Evolutionary conservation across 1,140 invertebrate genomes (phyloP).

Genomic region (Oncopeltus fasciatus): DNA sequence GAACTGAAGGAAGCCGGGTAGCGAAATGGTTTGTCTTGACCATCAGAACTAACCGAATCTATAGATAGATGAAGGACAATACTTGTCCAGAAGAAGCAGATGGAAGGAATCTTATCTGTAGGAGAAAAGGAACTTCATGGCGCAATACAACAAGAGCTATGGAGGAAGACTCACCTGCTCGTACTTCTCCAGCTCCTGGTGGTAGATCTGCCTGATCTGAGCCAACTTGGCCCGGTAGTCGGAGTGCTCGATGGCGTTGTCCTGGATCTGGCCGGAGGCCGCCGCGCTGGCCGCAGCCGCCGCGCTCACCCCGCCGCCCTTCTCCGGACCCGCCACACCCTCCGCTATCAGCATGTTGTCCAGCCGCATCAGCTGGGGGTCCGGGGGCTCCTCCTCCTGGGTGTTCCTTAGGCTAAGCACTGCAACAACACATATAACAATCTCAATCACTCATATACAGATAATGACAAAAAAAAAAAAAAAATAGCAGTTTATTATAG

Average conservation of each 20-base stretch:
- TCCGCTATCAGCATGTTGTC: slow-evolving; percentile 99
- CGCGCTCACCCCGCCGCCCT: slow-evolving; percentile 81
- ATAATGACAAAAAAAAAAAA: neutral
- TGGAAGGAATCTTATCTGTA: too few species aligned
- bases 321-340: slow-evolving; percentile 95
- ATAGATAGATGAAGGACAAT: neutral
- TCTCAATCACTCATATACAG: neutral
- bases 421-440: slow-evolving; percentile 32
- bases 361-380: slow-evolving; percentile 94
- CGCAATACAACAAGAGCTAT: too few species aligned
- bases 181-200: slow-evolving; percentile 98
- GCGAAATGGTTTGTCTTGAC: too few species aligned
- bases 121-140: too few species aligned
- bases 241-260: slow-evolving; percentile 96
- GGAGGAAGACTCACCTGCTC: slow-evolving; percentile 54
- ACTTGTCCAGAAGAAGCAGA: too few species aligned
- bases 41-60: neutral
- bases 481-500: too few species aligned
- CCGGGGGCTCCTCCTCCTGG: slow-evolving; percentile 96
- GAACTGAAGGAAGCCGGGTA: too few species aligned
- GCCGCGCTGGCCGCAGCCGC: slow-evolving; percentile 82
- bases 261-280: slow-evolving; percentile 55
- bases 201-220: slow-evolving; percentile 98
- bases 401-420: slow-evolving; percentile 89
- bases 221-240: slow-evolving; percentile 97